Conservation (phyloP, 2,888 invertebrate species). For the Melanostoma mellinum region DNA sequence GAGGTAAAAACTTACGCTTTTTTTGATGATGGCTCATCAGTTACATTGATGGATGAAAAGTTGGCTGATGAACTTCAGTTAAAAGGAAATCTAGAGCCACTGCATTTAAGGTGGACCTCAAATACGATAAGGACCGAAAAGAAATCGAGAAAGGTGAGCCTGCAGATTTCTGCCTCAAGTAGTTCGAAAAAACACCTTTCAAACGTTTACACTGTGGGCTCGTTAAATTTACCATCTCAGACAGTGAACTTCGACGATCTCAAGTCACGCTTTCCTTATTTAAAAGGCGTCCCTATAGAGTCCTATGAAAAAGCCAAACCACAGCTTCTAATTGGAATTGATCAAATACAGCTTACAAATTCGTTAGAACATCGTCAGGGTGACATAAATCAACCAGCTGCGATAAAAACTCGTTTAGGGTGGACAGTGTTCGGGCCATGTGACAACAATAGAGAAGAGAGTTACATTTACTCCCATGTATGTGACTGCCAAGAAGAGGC, state of each 20-base stretch:
- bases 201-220: neutral
- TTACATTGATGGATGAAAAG: neutral
- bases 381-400: too few relatives aligned
- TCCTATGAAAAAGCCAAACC: neutral
- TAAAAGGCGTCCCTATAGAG: neutral
- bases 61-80: neutral
- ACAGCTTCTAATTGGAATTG: too few relatives aligned
- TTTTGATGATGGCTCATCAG: neutral
- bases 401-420: too few relatives aligned
- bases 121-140: neutral
- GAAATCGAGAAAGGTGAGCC: neutral
- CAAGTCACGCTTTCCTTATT: neutral
- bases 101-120: constrained; percentile 19
- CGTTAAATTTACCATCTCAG: neutral
- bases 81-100: neutral
- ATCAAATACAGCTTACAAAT: too few relatives aligned
- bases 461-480: too few relatives aligned
- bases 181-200: neutral
- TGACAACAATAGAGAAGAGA: too few relatives aligned
- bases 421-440: too few relatives aligned
- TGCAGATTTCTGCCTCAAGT: neutral
- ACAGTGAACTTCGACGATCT: too few relatives aligned
- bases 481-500: too few relatives aligned
- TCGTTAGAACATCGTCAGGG: too few relatives aligned
- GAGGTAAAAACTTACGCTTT: too few relatives aligned